Evolutionary conservation across 2,888 invertebrate genomes (phyloP).

Genomic region (Lathronympha strigana): DNA sequence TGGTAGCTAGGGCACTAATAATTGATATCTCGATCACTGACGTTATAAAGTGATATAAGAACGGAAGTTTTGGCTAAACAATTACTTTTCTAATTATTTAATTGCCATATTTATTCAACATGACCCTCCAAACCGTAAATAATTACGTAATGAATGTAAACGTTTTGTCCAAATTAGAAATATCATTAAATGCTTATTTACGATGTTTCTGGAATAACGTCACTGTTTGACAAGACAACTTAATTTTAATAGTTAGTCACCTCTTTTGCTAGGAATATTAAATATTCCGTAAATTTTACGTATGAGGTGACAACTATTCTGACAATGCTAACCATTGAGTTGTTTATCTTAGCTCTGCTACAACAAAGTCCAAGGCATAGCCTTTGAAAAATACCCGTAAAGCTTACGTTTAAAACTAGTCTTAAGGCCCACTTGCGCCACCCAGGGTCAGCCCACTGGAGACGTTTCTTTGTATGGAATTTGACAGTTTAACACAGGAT

Average conservation of each 20-base stretch:
- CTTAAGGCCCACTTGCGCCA: no score
- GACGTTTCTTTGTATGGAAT: no score
- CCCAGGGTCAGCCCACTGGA: no score
- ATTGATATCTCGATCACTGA: background rate
- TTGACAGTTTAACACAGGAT: no score
- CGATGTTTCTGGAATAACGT: slow-evolving; percentile 28
- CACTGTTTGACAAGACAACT: background rate
- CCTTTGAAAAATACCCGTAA: no score
- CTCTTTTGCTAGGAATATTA: background rate
- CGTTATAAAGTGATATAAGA: slow-evolving; percentile 19
- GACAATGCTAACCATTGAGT: no score
- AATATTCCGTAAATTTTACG: no score
- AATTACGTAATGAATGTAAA: slow-evolving; percentile 30
- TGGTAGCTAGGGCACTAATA: slow-evolving; percentile 14
- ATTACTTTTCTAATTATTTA: slow-evolving; percentile 17
- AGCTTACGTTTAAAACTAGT: no score
- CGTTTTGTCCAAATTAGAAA: slow-evolving; percentile 20
- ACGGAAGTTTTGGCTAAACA: background rate
- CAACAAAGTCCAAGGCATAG: no score
- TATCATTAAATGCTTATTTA: slow-evolving; percentile 21
- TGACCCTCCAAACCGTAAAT: slow-evolving; percentile 18
- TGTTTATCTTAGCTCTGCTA: no score
- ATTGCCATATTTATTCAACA: slow-evolving; percentile 25
- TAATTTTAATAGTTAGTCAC: background rate
- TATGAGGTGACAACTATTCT: no score